Conservation (phyloP, 2,888 invertebrate genomes). For the Polyommatus icarus region DNA sequence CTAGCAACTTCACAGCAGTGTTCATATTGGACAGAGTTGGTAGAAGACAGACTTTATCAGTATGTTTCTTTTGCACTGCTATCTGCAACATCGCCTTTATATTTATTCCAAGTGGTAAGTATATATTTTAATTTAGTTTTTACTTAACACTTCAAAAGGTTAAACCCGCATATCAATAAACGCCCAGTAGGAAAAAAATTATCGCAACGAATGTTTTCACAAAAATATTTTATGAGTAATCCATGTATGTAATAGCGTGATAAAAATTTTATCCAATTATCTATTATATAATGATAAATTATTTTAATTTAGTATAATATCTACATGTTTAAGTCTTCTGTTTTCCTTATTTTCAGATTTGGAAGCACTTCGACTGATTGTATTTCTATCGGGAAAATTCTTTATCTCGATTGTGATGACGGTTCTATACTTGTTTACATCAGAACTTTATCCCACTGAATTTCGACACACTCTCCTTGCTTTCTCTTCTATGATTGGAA, state of each 20-base stretch:
- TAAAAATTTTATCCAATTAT: not conserved
- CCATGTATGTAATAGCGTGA: not conserved
- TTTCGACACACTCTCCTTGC: conserved; percentile 84
- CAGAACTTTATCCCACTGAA: conserved; percentile 87
- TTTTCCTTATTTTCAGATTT: conserved; percentile 33
- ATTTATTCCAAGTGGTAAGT: conserved; percentile 45
- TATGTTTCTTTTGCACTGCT: conserved; percentile 61
- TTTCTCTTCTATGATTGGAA: conserved; percentile 86
- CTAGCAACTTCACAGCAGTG: conserved; percentile 82
- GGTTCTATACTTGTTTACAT: conserved; percentile 83
- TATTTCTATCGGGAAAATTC: conserved; percentile 83
- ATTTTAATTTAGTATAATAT: too few relatives aligned
- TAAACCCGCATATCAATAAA: not conserved
- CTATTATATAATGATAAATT: not conserved
- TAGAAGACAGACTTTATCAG: conserved; percentile 79
- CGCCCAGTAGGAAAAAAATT: not conserved
- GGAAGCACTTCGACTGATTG: conserved; percentile 54
- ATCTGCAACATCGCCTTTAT: conserved; percentile 42
- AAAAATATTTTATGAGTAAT: not conserved
- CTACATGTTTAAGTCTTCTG: too few relatives aligned
- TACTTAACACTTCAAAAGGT: not conserved
- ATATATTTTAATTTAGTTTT: not conserved
- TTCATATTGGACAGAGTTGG: conserved; percentile 81
- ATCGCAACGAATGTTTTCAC: not conserved
- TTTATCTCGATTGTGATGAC: conserved; percentile 84